These are phyloP conservation scores for Eulemur rufifrons DNA, from an alignment of 2,113 vertebrate species.

Conservation along the genomic window DNA sequence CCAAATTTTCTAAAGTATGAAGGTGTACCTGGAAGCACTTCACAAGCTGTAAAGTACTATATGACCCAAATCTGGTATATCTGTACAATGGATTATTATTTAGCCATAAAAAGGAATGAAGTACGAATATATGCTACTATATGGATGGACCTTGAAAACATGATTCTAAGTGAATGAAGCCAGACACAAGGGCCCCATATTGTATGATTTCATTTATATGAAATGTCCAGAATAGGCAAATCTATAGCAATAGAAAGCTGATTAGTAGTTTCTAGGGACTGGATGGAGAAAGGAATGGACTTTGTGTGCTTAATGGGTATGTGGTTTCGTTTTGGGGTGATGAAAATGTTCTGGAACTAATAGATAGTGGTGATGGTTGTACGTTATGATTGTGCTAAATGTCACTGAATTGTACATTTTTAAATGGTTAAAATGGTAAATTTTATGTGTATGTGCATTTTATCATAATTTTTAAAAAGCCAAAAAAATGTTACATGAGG, in stretches of 20 bases:
- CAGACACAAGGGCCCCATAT: background rate
- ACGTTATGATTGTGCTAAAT: background rate
- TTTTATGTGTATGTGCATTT: background rate
- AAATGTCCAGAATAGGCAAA: conserved; percentile 28
- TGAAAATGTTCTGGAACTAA: conserved; percentile 8
- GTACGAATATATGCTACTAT: background rate
- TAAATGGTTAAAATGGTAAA: background rate
- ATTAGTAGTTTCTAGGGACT: background rate
- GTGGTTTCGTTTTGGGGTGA: background rate
- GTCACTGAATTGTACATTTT: background rate
- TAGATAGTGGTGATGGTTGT: background rate
- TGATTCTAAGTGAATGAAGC: conserved; percentile 1
- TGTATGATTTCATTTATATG: background rate
- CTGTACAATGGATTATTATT: background rate
- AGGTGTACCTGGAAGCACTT: background rate
- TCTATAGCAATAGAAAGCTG: background rate
- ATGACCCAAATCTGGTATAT: background rate
- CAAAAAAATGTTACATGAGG: background rate
- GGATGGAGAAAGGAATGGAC: background rate
- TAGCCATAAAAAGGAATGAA: background rate
- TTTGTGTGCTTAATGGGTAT: background rate
- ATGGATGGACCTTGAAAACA: background rate
- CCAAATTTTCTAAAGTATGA: background rate
- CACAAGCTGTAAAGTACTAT: background rate
- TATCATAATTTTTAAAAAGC: background rate